Evolutionary conservation across 2,113 vertebrate genomes (phyloP).

Genomic region (Pseudorasbora parva): DNA sequence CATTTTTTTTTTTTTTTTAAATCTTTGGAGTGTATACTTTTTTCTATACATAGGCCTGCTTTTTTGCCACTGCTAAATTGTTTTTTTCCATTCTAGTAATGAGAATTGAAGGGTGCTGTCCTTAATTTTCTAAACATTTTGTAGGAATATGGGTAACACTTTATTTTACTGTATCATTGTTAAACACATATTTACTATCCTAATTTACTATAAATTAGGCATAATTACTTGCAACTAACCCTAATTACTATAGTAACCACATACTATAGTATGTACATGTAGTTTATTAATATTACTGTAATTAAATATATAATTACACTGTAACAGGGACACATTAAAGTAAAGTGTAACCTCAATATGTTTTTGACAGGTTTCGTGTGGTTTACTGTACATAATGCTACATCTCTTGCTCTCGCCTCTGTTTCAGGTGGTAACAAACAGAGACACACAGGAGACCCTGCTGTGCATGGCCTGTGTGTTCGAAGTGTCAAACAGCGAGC

Average conservation of each 20-base stretch:
- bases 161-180: too few relatives aligned
- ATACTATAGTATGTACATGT: too few relatives aligned
- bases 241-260: too few relatives aligned
- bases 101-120: background rate
- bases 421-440: conserved; percentile 95
- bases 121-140: background rate
- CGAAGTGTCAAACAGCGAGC: conserved; percentile 98
- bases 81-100: background rate
- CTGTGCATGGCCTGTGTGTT: conserved; percentile 99
- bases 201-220: too few relatives aligned
- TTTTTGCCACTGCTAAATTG: background rate
- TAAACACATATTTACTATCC: too few relatives aligned
- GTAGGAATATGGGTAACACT: background rate
- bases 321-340: too few relatives aligned
- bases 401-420: background rate
- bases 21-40: background rate
- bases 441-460: conserved; percentile 98
- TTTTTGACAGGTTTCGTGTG: background rate
- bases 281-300: too few relatives aligned
- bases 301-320: too few relatives aligned
- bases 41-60: background rate
- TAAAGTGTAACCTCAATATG: background rate
- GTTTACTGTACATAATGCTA: background rate
- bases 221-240: too few relatives aligned
- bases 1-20: too few relatives aligned